These are phyloP conservation scores for Reinhardtius hippoglossoides DNA, from an alignment of 2,113 vertebrate species.

Conservation along the genomic window DNA sequence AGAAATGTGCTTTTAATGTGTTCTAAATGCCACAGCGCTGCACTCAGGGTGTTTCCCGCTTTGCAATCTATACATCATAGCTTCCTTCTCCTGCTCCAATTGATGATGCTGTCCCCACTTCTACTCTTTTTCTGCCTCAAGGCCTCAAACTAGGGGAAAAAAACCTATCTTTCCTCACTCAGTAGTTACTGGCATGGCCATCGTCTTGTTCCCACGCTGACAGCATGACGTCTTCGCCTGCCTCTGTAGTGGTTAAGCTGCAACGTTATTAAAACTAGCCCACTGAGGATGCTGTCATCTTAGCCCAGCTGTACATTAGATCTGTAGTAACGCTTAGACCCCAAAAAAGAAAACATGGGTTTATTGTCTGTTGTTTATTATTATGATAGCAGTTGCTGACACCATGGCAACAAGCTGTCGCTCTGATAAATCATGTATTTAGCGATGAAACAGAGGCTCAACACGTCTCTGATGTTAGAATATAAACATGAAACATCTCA, in stretches of 20 bases:
- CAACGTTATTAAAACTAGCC: slow-evolving; percentile 65
- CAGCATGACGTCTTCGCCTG: slow-evolving; percentile 68
- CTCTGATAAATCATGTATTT: not conserved
- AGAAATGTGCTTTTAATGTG: slow-evolving; percentile 41
- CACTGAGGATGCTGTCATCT: slow-evolving; percentile 71
- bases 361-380: slow-evolving; percentile 71
- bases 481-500: slow-evolving; percentile 11
- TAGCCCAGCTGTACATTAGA: slow-evolving; percentile 66
- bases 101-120: slow-evolving; percentile 31
- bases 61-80: slow-evolving; percentile 33
- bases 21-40: slow-evolving; percentile 31
- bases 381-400: slow-evolving; percentile 47
- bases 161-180: slow-evolving; percentile 56
- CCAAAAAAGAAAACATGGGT: slow-evolving; percentile 19
- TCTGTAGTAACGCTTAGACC: slow-evolving; percentile 40
- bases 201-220: slow-evolving; percentile 73
- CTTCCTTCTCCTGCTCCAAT: slow-evolving; percentile 37
- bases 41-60: slow-evolving; percentile 40
- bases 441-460: not conserved
- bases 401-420: slow-evolving; percentile 60
- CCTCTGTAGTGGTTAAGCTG: slow-evolving; percentile 72
- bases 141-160: slow-evolving; percentile 45
- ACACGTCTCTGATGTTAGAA: slow-evolving; percentile 11
- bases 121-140: slow-evolving; percentile 38
- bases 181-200: slow-evolving; percentile 61